phyloP scores from a whole-genome alignment of 2,888 invertebrate species.

The Machimus atricapillus region DNA sequence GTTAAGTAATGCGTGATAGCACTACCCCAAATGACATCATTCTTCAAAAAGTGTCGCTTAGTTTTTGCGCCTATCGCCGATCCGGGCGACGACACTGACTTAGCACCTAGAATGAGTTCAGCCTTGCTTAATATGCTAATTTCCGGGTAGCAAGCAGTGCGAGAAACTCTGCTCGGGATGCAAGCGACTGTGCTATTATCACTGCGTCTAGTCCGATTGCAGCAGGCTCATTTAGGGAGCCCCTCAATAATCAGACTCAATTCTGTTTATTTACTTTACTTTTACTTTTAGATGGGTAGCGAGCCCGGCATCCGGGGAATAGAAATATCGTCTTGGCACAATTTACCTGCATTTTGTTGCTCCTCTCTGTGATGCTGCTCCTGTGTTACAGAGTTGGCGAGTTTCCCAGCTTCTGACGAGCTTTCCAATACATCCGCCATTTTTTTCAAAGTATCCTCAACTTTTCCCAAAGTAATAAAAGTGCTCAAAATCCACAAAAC shows the following conservation, averaged over 20 bases:
- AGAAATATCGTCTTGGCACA: neutral
- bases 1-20: neutral
- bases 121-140: constrained; percentile 4
- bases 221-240: neutral
- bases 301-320: neutral
- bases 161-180: neutral
- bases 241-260: neutral
- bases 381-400: constrained; percentile 18
- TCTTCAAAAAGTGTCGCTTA: neutral
- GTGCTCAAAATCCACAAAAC: neutral
- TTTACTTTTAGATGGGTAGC: neutral
- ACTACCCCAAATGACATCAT: neutral
- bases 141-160: constrained; percentile 14
- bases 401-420: constrained; percentile 37
- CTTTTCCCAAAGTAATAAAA: neutral
- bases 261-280: neutral
- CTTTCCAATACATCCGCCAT: constrained; percentile 44
- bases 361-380: constrained; percentile 25
- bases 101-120: constrained; percentile 12
- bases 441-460: neutral
- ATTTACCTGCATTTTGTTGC: constrained; percentile 23
- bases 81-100: neutral
- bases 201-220: neutral
- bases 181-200: neutral
- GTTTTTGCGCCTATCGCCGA: neutral